A percentile compares a stretch with the other conserved stretches of the same genome.
Evolutionary conservation across 2,888 invertebrate species (phyloP).

Genomic region (Cyclophora punctaria): DNA sequence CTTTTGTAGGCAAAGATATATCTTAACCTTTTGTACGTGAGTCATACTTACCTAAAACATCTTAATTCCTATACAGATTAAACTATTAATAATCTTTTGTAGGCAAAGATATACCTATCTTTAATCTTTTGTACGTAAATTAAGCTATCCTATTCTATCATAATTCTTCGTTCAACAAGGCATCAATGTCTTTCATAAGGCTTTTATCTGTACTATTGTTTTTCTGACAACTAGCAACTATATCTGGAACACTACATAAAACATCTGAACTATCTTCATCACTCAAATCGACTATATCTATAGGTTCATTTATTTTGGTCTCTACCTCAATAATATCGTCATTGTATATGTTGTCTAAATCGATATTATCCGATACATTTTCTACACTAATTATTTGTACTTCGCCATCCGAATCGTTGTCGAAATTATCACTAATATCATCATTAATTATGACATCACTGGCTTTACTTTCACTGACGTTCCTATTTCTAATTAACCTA

Average conservation of each 20-base stretch:
- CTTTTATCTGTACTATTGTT: slow-evolving; percentile 29
- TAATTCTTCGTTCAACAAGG: slow-evolving; percentile 47
- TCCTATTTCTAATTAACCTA: slow-evolving; percentile 50
- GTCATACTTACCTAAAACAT: too few species aligned
- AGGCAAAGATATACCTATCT: too few species aligned
- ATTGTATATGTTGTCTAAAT: slow-evolving; percentile 36
- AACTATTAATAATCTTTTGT: too few species aligned
- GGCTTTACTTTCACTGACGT: slow-evolving; percentile 31
- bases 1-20: too few species aligned
- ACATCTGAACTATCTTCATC: slow-evolving; percentile 48
- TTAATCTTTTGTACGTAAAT: not conserved
- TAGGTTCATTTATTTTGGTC: slow-evolving; percentile 35
- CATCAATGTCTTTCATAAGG: slow-evolving; percentile 45
- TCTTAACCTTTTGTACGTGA: too few species aligned
- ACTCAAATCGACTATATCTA: slow-evolving; percentile 58
- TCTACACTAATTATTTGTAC: slow-evolving; percentile 59
- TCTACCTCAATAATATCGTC: slow-evolving; percentile 54
- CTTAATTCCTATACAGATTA: too few species aligned
- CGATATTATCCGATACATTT: slow-evolving; percentile 28
- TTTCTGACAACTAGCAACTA: slow-evolving; percentile 60
- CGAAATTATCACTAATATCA: slow-evolving; percentile 34
- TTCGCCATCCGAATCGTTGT: slow-evolving; percentile 55
- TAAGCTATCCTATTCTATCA: slow-evolving; percentile 26
- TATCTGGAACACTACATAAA: slow-evolving; percentile 58
- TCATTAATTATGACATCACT: slow-evolving; percentile 18